Evolutionary conservation across 2,888 invertebrate genomes (phyloP).

Genomic region (Abrostola tripartita): DNA sequence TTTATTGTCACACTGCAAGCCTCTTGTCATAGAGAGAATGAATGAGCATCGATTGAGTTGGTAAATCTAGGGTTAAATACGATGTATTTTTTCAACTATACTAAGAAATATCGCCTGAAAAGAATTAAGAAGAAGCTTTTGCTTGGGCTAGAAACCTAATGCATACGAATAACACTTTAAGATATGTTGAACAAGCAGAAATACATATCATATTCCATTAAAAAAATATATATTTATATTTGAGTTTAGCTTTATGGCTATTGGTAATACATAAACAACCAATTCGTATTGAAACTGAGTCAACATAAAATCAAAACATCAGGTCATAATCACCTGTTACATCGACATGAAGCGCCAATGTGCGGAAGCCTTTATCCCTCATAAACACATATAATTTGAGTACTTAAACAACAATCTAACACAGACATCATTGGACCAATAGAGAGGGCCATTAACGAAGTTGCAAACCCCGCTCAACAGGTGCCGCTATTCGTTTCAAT

Average conservation of each 20-base stretch:
- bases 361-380: slow-evolving; percentile 48
- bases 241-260: neutral
- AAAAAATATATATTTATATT: no score
- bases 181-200: no score
- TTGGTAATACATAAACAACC: neutral
- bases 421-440: slow-evolving; percentile 71
- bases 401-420: slow-evolving; percentile 61
- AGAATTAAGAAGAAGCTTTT: no score
- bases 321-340: slow-evolving; percentile 46
- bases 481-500: slow-evolving; percentile 87
- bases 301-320: slow-evolving; percentile 11
- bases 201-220: no score
- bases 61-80: no score
- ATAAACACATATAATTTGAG: slow-evolving; percentile 60
- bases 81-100: no score
- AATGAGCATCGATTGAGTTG: no score
- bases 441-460: slow-evolving; percentile 81
- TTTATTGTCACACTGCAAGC: no score
- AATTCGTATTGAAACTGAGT: neutral
- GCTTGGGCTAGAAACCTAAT: no score
- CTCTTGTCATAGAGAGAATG: no score
- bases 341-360: slow-evolving; percentile 30
- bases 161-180: no score
- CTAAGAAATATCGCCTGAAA: no score
- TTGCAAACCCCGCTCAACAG: slow-evolving; percentile 83